Percentiles rank a stretch among this genome's conserved stretches.
Conservation (phyloP, 2,888 invertebrate species). For the Polymixis flavicincta region DNA sequence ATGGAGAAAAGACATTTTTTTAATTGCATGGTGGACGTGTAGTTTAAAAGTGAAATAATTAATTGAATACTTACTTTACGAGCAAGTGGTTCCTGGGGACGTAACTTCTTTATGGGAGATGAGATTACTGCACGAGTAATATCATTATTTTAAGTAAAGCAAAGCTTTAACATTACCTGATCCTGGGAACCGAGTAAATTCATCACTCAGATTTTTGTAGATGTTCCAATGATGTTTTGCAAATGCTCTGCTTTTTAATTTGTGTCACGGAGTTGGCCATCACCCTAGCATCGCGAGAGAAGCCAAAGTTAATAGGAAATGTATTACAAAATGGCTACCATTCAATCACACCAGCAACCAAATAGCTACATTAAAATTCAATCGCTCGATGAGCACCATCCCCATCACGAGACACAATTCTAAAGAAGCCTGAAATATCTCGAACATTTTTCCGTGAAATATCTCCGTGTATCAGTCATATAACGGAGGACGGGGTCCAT, state of each 20-base stretch:
- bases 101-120: constrained; percentile 41
- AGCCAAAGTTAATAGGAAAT: constrained; percentile 3
- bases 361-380: constrained; percentile 44
- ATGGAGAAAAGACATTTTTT: not conserved
- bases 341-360: not conserved
- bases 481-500: constrained; percentile 62
- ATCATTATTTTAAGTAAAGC: constrained; percentile 29
- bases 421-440: constrained; percentile 46
- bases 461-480: constrained; percentile 57
- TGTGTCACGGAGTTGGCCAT: not conserved
- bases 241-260: not conserved
- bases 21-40: not conserved
- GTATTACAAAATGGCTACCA: not conserved
- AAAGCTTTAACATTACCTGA: not conserved
- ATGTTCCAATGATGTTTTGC: no score
- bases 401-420: constrained; percentile 20
- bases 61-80: constrained; percentile 49
- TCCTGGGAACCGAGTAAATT: not conserved
- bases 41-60: constrained; percentile 46
- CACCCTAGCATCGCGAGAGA: not conserved
- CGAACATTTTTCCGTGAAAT: constrained; percentile 57
- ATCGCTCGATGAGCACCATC: constrained; percentile 47
- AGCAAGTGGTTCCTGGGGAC: constrained; percentile 27
- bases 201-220: not conserved
- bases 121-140: constrained; percentile 46